These are phyloP conservation scores for Micronycteris hirsuta DNA, from an alignment of 2,113 vertebrate genomes.

Conservation along the genomic window DNA sequence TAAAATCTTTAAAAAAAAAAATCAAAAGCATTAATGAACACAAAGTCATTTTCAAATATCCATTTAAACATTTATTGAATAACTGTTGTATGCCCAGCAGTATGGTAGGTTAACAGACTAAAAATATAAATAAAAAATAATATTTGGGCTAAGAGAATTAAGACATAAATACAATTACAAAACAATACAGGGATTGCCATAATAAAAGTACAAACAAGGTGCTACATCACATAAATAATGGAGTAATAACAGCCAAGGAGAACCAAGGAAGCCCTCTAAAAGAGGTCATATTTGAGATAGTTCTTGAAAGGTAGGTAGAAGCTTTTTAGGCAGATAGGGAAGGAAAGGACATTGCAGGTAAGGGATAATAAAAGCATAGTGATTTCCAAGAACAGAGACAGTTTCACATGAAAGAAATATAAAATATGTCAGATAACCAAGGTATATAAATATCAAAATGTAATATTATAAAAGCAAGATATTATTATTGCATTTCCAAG, in stretches of 20 bases:
- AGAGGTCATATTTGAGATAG: not conserved
- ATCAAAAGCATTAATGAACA: conserved; percentile 37
- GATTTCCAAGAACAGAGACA: conserved; percentile 1
- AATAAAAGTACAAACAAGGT: not conserved
- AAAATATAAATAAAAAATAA: not conserved
- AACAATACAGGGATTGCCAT: not conserved
- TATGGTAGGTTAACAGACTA: not conserved
- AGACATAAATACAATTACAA: conserved; percentile 9
- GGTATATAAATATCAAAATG: not conserved
- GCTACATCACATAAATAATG: not conserved
- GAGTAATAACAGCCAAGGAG: not conserved
- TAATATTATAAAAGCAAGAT: conserved; percentile 23
- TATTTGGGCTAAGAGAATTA: not conserved
- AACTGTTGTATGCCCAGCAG: not conserved
- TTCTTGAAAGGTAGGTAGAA: not conserved
- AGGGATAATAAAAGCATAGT: not conserved
- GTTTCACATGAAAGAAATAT: not conserved
- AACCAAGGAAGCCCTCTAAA: not conserved
- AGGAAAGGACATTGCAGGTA: not conserved
- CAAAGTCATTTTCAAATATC: conserved; percentile 39
- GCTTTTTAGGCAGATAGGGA: not conserved
- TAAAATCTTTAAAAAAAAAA: too few species aligned
- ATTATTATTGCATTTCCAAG: not conserved
- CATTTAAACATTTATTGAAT: conserved; percentile 1
- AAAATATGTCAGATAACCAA: conserved; percentile 18